Conservation (phyloP, 2,888 invertebrate species). For the Saturnia pavonia region DNA sequence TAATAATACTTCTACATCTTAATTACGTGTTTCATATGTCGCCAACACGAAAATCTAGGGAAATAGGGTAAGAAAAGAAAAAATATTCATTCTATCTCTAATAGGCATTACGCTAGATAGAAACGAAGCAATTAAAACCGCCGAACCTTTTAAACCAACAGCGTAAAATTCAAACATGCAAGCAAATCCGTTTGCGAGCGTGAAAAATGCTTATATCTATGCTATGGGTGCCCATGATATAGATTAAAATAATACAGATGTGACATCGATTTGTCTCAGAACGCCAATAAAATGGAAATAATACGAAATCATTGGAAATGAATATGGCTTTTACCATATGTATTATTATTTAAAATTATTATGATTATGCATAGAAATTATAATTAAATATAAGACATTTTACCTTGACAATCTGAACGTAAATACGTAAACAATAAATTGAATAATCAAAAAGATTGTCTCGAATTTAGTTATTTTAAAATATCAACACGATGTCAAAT, state of each 20-base stretch:
- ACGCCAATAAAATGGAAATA: background rate
- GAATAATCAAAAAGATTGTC: too few species aligned
- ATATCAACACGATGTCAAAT: constrained; percentile 8
- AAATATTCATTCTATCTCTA: background rate
- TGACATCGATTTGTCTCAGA: background rate
- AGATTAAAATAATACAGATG: constrained; percentile 8
- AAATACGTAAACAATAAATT: too few species aligned
- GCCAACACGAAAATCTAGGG: background rate
- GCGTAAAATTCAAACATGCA: constrained; percentile 33
- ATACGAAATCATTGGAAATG: too few species aligned
- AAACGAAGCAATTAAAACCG: constrained; percentile 30
- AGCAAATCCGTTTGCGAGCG: constrained; percentile 37
- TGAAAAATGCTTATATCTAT: constrained; percentile 32
- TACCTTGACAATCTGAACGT: too few species aligned
- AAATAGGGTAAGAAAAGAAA: background rate
- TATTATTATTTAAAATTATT: too few species aligned
- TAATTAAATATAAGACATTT: too few species aligned
- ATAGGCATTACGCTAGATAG: background rate
- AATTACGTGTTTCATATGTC: too few species aligned
- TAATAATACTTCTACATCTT: too few species aligned
- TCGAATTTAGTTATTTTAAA: background rate
- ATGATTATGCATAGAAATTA: too few species aligned
- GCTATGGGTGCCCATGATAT: constrained; percentile 12
- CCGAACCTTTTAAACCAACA: constrained; percentile 26
- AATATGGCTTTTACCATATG: background rate